Conservation (phyloP, 2,888 invertebrate genomes). For the Steinernema scapterisci region DNA sequence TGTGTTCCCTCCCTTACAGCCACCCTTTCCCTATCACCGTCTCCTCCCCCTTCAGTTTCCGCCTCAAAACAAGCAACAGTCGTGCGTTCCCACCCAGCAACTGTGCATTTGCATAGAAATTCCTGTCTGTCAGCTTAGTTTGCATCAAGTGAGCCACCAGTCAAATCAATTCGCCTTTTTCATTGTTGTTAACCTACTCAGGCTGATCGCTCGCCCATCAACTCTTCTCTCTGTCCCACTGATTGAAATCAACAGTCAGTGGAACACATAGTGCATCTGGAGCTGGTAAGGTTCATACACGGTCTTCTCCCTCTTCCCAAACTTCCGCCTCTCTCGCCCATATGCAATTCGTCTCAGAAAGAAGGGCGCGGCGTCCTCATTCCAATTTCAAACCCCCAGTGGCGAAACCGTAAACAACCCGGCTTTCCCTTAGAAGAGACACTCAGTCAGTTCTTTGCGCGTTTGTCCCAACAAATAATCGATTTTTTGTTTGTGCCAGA, state of each 20-base stretch:
- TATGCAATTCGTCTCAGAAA: not conserved
- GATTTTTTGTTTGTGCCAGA: slow-evolving; percentile 32
- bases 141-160: slow-evolving; percentile 10
- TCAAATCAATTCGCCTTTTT: not conserved
- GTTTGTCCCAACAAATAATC: slow-evolving; percentile 28
- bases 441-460: slow-evolving; percentile 23
- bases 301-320: not conserved
- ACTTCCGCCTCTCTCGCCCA: not conserved
- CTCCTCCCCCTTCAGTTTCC: slow-evolving; percentile 28
- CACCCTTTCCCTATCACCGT: slow-evolving; percentile 30
- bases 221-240: not conserved
- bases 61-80: slow-evolving; percentile 32
- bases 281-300: slow-evolving; percentile 23
- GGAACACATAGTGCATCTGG: not conserved
- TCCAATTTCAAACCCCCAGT: not conserved
- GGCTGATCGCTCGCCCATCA: not conserved
- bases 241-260: slow-evolving; percentile 8
- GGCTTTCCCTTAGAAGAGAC: slow-evolving; percentile 9
- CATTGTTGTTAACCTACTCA: slow-evolving; percentile 17
- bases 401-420: slow-evolving; percentile 27
- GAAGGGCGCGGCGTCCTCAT: slow-evolving; percentile 1
- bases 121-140: slow-evolving; percentile 28
- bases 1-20: slow-evolving; percentile 22
- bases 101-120: slow-evolving; percentile 30
- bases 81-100: slow-evolving; percentile 22